Conservation (phyloP, 2,113 vertebrate genomes). For the Colinus virginianus region DNA sequence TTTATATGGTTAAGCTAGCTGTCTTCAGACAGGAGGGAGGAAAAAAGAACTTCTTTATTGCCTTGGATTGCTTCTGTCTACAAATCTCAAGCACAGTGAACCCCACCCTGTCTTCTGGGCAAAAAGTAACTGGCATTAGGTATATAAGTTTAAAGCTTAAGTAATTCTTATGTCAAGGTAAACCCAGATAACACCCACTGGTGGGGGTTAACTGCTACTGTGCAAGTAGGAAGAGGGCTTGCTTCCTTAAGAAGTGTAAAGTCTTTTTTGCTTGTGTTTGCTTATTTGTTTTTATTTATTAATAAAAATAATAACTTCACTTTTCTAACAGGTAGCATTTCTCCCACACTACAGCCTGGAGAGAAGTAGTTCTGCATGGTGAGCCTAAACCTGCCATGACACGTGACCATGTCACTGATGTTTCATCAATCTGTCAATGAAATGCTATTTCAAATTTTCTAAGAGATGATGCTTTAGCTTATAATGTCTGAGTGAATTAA, state of each 20-base stretch:
- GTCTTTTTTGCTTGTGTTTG: not conserved
- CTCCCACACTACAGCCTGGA: not conserved
- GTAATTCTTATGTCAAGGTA: not conserved
- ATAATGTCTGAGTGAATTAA: not conserved
- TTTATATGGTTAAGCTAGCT: constrained; percentile 54
- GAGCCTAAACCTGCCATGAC: not conserved
- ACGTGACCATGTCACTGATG: not conserved
- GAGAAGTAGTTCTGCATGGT: not conserved
- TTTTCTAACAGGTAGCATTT: not conserved
- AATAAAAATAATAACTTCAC: not conserved
- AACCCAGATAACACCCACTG: constrained; percentile 12
- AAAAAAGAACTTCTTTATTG: constrained; percentile 42
- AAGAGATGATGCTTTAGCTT: not conserved
- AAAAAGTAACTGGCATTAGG: constrained; percentile 13
- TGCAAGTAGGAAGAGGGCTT: not conserved
- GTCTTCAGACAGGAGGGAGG: constrained; percentile 46
- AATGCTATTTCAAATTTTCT: not conserved
- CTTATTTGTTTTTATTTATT: not conserved
- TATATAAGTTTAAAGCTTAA: not conserved
- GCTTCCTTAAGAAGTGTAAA: not conserved
- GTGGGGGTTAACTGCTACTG: not conserved
- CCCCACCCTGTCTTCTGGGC: constrained; percentile 52
- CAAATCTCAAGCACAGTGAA: constrained; percentile 12
- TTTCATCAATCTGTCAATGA: not conserved
- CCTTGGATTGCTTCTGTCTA: constrained; percentile 43